Evolutionary conservation across 1,140 invertebrate genomes (phyloP), one percentile per base, ranked within the genome.

Genomic region (Anagrus nilaparvatae): DNA sequence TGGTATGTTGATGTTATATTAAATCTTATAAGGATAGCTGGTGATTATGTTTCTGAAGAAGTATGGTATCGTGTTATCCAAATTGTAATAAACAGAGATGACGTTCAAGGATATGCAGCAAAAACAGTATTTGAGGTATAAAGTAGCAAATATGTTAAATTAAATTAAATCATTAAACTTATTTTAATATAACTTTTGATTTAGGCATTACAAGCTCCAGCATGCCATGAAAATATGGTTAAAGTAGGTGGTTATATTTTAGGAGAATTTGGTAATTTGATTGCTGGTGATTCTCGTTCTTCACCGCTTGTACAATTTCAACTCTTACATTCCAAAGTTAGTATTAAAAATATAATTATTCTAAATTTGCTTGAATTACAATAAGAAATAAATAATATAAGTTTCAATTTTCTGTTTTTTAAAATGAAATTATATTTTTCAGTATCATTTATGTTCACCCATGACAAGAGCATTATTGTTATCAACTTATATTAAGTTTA

Each of bases 151-250:
- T 40, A 16, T 25, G 38, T 28, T 19, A 14, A 38, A n/a, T 21
- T 50, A 37, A 8, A 9, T 13, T 17, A 19, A 17, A 23, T 43
- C 9, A 21, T 23, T 42, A 8, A 8, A 14, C 1, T 13, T 33
- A 39, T 12, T 24, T 31, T 32, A 30, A 27, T 25, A 32, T 38
- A 33, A 44, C 31, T 27, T 28, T 30, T 23, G 3, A 1, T 19
- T 18, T 57, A 85, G 79, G 89, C 95, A 47, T 67, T 99, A 33
- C 93, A 97, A 76, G 93, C 94, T 30, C 92, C 93, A 19, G 94
- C 96, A 34, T 99, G 96, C 63, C 97, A 99, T 69, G 97, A 99
- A 73, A 99, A 99, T 66, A 99, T 99, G 96, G 96, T 99, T 0
- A 99, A 99, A 80, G 97, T 99, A 31, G 96, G 96, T 38, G 97